Conservation (phyloP, 2,113 vertebrate genomes). For the Leucoraja erinaceus region DNA sequence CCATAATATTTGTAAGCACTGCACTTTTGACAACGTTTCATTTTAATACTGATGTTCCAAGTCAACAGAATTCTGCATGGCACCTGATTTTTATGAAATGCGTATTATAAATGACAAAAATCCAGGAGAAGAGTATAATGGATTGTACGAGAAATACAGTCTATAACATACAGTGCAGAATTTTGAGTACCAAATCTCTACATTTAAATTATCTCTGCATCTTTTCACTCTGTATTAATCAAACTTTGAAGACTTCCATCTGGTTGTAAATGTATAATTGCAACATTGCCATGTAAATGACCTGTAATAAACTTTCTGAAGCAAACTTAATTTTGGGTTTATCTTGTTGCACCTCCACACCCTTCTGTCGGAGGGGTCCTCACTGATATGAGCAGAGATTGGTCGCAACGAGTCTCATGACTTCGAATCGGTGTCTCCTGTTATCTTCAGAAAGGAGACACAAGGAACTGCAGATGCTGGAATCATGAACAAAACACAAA, state of each 20-base stretch:
- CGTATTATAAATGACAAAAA: background rate
- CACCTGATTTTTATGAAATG: background rate
- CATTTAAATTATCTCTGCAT: constrained; percentile 17
- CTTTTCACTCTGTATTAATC: constrained; percentile 6
- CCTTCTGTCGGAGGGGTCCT: no score
- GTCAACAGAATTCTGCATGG: constrained; percentile 10
- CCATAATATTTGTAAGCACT: constrained; percentile 20
- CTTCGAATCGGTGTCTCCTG: no score
- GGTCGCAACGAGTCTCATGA: no score
- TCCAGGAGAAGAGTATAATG: no score
- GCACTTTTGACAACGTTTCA: constrained; percentile 18
- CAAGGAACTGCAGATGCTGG: no score
- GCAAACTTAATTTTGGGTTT: constrained; percentile 1
- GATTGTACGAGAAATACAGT: background rate
- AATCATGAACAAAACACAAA: no score
- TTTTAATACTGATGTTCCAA: background rate
- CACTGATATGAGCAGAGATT: no score
- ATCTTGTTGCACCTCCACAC: background rate
- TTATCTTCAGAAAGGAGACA: no score
- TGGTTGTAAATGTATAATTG: constrained; percentile 12
- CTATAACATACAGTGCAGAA: background rate
- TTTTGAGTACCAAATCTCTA: constrained; percentile 12
- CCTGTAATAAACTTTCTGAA: constrained; percentile 35
- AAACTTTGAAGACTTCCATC: background rate
- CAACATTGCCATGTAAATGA: background rate